Conservation (phyloP, 2,113 vertebrate species). For the Oryzias curvinotus region DNA sequence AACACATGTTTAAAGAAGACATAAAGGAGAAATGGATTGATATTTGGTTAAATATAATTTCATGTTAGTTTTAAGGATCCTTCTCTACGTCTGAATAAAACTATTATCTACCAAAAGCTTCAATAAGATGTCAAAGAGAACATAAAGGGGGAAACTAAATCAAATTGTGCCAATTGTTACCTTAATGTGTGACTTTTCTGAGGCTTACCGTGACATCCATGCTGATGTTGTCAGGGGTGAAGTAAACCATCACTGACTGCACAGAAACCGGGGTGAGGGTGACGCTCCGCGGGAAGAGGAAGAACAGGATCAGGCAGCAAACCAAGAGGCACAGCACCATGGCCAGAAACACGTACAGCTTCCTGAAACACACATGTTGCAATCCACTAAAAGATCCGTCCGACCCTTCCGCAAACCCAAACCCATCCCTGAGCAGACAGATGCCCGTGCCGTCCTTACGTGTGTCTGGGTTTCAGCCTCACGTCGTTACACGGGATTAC, state of each 20-base stretch:
- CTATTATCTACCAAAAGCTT: too few relatives aligned
- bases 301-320: conserved; percentile 90
- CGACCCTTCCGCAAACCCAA: background rate
- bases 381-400: background rate
- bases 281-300: conserved; percentile 94
- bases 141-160: too few relatives aligned
- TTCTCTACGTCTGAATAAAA: too few relatives aligned
- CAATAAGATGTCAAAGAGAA: too few relatives aligned
- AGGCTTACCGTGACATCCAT: conserved; percentile 70
- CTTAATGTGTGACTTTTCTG: too few relatives aligned
- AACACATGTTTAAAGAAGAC: too few relatives aligned
- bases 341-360: conserved; percentile 88
- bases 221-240: conserved; percentile 49
- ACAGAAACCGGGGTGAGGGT: conserved; percentile 85
- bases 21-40: too few relatives aligned
- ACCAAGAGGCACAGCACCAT: conserved; percentile 83
- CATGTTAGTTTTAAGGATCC: too few relatives aligned
- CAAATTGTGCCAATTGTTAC: too few relatives aligned
- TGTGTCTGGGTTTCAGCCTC: conserved; percentile 90
- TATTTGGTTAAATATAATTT: too few relatives aligned
- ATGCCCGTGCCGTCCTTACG: conserved; percentile 78
- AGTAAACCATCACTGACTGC: conserved; percentile 86
- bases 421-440: background rate
- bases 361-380: conserved; percentile 71
- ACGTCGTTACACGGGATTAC: conserved; percentile 96